Base-by-base conservation (phyloP, 2,888 invertebrate genomes). In the Allolobophora icterica region DNA sequence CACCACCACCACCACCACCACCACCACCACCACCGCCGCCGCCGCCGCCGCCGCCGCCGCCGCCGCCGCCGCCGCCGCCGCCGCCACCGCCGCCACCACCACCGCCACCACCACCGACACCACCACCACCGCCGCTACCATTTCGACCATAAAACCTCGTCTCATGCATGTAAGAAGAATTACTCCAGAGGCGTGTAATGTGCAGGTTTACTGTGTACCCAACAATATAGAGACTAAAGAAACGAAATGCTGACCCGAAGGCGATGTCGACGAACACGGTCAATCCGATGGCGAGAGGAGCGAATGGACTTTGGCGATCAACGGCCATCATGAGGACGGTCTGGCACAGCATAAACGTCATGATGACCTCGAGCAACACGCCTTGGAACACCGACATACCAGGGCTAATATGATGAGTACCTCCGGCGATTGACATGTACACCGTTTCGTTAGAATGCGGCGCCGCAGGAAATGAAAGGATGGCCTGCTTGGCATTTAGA, bases 261-360 rank as follows among this genome's bases (percentile, higher is more conserved):
- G 95, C 92, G 58, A 95, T 95, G 92, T 94, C 94, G 11, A 94
- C 95, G 30, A 93, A 92, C 11, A 95, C 94, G 0, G 95, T 94
- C 58, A 95, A 93, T n/a, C 95, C 95, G 71, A 95, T 95, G 21
- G 95, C 95, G 11, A 95, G 92, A 1, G 95, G 95, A 15, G 95
- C 95, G n/a, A 95, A 92, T 0, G 93, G 92, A 58, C 94, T 93
- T 90, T 94, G 93, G 42, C 92, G 94, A 89, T 93, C 92, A 11
- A 95, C 94, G 5, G 95, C 95, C 3, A 94, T 93, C 92, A 95
- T 92, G 8, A 96, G 93, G 33, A 95, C 95, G 0, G 94, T 94
- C 33, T 94, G 94, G 11, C 95, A 95, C 17, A 96, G 93, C 35
- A 95, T 92, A 90, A 93, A 93, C 2, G 95, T 95, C 35, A 92